These are phyloP conservation scores for Megalopta genalis DNA, from an alignment of 1,140 invertebrate species.

Conservation along the genomic window DNA sequence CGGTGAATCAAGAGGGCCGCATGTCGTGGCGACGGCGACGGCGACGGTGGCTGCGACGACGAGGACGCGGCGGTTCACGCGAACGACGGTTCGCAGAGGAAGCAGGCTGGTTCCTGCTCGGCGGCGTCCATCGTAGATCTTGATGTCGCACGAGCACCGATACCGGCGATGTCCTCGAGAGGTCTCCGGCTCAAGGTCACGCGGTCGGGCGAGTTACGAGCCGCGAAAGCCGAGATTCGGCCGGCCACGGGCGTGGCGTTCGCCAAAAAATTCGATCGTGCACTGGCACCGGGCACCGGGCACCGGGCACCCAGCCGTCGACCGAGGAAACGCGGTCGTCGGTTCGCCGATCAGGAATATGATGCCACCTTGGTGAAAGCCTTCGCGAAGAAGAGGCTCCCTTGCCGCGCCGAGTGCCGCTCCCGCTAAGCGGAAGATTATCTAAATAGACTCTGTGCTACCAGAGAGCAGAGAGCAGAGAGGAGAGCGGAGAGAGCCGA, in stretches of 20 bases:
- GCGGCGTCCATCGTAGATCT: slow-evolving; percentile 12
- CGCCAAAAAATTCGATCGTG: slow-evolving; percentile 59
- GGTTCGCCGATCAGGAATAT: slow-evolving; percentile 50
- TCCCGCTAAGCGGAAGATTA: slow-evolving; percentile 72
- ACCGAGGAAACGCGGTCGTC: slow-evolving; percentile 30
- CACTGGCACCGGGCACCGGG: slow-evolving; percentile 37
- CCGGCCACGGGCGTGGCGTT: slow-evolving; percentile 51
- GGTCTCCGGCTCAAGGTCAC: slow-evolving; percentile 28
- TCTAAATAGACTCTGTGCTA: slow-evolving; percentile 71
- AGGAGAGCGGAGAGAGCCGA: too few species aligned
- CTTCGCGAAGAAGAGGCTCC: slow-evolving; percentile 66
- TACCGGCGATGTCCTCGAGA: slow-evolving; percentile 11
- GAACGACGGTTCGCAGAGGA: neutral
- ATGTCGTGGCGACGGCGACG: neutral
- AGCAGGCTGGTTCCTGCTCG: neutral
- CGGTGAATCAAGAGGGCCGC: slow-evolving; percentile 32
- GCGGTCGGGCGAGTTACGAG: slow-evolving; percentile 27
- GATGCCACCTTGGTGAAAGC: slow-evolving; percentile 71
- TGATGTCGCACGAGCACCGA: slow-evolving; percentile 27
- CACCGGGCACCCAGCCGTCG: slow-evolving; percentile 13
- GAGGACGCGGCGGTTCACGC: too few species aligned
- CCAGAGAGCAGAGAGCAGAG: slow-evolving; percentile 26
- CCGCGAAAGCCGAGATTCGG: neutral
- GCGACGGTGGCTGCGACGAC: too few species aligned
- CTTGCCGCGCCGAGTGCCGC: slow-evolving; percentile 62